These are phyloP conservation scores for Caiman crocodilus DNA, from an alignment of 2,797 vertebrate species.

Conservation along the genomic window DNA sequence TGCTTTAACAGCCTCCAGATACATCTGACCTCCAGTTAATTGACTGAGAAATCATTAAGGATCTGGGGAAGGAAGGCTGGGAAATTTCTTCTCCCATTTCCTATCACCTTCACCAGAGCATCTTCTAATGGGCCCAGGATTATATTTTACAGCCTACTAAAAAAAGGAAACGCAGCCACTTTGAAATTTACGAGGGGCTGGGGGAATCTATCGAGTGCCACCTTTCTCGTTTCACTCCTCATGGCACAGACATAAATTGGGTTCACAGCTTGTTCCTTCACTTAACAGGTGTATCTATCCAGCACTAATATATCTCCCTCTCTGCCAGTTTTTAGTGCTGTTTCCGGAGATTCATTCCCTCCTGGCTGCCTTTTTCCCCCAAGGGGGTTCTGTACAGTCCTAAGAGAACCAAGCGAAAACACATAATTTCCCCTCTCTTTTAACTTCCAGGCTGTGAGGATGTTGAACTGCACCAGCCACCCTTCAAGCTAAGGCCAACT, in stretches of 20 bases:
- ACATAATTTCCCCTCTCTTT: background rate
- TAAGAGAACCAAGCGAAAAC: slow-evolving; percentile 21
- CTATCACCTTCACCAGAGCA: slow-evolving; percentile 26
- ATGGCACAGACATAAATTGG: slow-evolving; percentile 19
- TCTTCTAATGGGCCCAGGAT: slow-evolving; percentile 19
- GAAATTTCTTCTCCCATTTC: slow-evolving; percentile 51
- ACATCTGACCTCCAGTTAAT: slow-evolving; percentile 16
- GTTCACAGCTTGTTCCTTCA: slow-evolving; percentile 23
- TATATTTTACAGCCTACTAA: slow-evolving; percentile 56
- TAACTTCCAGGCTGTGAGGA: background rate
- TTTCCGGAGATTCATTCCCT: slow-evolving; percentile 26
- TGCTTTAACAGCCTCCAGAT: slow-evolving; percentile 11
- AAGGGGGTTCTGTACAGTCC: background rate
- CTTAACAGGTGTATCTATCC: slow-evolving; percentile 22
- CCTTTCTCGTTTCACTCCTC: slow-evolving; percentile 14
- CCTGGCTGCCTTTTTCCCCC: background rate
- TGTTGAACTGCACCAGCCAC: background rate
- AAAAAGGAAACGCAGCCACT: slow-evolving; percentile 47
- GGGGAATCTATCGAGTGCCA: slow-evolving; percentile 40
- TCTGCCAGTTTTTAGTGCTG: slow-evolving; percentile 35
- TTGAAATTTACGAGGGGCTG: slow-evolving; percentile 57
- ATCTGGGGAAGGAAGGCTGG: background rate
- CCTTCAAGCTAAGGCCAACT: background rate
- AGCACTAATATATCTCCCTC: background rate
- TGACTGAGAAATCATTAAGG: slow-evolving; percentile 56